phyloP scores from a whole-genome alignment of 2,113 vertebrate species.

The Petaurus breviceps region DNA sequence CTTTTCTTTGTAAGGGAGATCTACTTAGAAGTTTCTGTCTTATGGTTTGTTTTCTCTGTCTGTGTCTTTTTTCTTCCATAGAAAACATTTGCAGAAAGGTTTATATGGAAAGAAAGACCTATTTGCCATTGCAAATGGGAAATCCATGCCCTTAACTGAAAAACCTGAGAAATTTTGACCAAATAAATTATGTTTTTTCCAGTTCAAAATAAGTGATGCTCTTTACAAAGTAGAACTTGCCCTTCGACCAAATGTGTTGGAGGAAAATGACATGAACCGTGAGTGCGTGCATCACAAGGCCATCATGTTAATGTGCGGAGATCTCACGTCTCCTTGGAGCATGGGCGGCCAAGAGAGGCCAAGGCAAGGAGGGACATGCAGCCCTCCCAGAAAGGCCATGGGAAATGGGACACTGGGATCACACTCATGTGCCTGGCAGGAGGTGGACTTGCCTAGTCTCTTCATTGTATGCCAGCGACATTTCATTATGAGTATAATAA shows the following conservation, averaged over 20 bases:
- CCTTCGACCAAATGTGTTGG: conserved; percentile 83
- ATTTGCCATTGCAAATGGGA: conserved; percentile 58
- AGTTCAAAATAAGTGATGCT: conserved; percentile 84
- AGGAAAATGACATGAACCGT: conserved; percentile 80
- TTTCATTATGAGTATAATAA: conserved; percentile 69
- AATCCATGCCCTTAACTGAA: conserved; percentile 70
- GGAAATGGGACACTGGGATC: conserved; percentile 50
- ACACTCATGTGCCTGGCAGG: conserved; percentile 64
- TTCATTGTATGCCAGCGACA: conserved; percentile 1
- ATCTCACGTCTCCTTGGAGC: conserved; percentile 61
- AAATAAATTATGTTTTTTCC: conserved; percentile 84
- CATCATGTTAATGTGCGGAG: conserved; percentile 81
- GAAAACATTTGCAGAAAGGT: conserved; percentile 7
- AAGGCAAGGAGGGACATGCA: conserved; percentile 57
- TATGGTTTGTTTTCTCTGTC: neutral
- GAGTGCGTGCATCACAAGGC: conserved; percentile 78
- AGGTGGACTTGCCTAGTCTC: conserved; percentile 10
- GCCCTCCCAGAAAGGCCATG: conserved; percentile 64
- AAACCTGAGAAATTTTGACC: conserved; percentile 73
- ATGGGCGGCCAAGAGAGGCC: conserved; percentile 69
- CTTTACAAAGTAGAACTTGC: conserved; percentile 84
- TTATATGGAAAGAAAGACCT: neutral
- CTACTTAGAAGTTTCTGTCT: neutral
- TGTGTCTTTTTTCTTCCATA: neutral
- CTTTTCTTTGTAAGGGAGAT: neutral